These are phyloP conservation scores for Volucella zonaria DNA, from an alignment of 2,888 invertebrate species.

Conservation along the genomic window DNA sequence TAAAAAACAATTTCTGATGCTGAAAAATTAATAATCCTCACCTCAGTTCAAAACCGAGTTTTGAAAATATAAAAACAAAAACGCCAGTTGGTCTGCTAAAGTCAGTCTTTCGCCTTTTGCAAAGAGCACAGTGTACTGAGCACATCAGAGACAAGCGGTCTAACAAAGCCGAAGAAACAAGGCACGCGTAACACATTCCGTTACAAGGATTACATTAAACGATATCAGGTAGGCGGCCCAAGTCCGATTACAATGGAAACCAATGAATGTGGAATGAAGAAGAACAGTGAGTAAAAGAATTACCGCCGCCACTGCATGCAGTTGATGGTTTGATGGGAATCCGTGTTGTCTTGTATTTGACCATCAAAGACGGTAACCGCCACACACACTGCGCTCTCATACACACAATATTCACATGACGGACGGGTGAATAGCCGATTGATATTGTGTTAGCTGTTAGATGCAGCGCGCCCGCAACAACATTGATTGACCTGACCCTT, in stretches of 20 bases:
- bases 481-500: conserved; percentile 72
- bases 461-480: conserved; percentile 63
- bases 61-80: conserved; percentile 32
- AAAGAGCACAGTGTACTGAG: not conserved
- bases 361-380: conserved; percentile 69
- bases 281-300: conserved; percentile 67
- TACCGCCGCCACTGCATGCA: conserved; percentile 48
- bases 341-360: conserved; percentile 67
- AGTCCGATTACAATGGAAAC: conserved; percentile 59
- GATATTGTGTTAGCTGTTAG: conserved; percentile 63
- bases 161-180: conserved; percentile 56
- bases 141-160: conserved; percentile 49
- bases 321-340: conserved; percentile 58
- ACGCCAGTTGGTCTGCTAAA: conserved; percentile 72
- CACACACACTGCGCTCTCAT: conserved; percentile 54
- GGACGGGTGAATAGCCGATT: conserved; percentile 42
- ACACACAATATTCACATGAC: conserved; percentile 34
- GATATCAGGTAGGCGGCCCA: conserved; percentile 63
- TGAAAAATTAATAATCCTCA: conserved; percentile 70
- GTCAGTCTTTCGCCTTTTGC: conserved; percentile 37
- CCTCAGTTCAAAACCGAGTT: not conserved
- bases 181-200: conserved; percentile 73
- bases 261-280: conserved; percentile 32
- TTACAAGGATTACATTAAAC: conserved; percentile 71
- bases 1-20: conserved; percentile 68